Evolutionary conservation across 2,888 invertebrate genomes (phyloP).

Genomic region (Pachymerium ferrugineum): DNA sequence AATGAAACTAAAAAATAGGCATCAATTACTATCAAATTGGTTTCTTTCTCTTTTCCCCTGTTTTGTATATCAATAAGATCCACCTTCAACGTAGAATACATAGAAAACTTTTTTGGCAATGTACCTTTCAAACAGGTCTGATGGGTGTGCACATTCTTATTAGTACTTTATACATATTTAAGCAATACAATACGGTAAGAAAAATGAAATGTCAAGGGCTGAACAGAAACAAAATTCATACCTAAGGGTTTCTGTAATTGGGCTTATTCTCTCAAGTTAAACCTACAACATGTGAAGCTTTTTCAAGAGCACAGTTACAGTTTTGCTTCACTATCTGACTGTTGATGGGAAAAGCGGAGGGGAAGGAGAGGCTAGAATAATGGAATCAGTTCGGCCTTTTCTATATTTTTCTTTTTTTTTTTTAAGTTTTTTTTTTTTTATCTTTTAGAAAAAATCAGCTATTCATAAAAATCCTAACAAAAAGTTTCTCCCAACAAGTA

Average conservation of each 20-base stretch:
- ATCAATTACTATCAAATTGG: constrained; percentile 27
- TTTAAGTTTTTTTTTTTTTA: constrained; percentile 29
- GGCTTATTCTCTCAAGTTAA: neutral
- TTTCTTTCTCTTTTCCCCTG: constrained; percentile 31
- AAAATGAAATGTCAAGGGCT: constrained; percentile 24
- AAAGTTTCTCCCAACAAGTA: constrained; percentile 56
- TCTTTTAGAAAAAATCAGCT: constrained; percentile 36
- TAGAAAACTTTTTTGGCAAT: neutral
- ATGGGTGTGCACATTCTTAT: constrained; percentile 19
- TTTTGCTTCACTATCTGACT: no score
- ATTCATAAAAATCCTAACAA: constrained; percentile 44
- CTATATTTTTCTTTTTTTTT: constrained; percentile 30
- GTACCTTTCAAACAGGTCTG: constrained; percentile 6
- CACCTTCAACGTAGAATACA: constrained; percentile 29
- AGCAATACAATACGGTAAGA: neutral
- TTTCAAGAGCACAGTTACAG: neutral
- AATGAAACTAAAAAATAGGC: constrained; percentile 2
- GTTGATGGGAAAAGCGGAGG: neutral
- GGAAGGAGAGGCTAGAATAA: neutral
- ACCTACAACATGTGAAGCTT: neutral
- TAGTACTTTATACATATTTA: neutral
- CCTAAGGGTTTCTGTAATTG: neutral
- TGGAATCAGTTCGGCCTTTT: constrained; percentile 27
- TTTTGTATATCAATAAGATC: constrained; percentile 25
- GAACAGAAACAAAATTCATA: constrained; percentile 31